Percentiles rank a stretch among this genome's conserved stretches.
Conservation (phyloP, 53 echinoderm and acorn worm genomes). For the Paracentrotus lividus region DNA sequence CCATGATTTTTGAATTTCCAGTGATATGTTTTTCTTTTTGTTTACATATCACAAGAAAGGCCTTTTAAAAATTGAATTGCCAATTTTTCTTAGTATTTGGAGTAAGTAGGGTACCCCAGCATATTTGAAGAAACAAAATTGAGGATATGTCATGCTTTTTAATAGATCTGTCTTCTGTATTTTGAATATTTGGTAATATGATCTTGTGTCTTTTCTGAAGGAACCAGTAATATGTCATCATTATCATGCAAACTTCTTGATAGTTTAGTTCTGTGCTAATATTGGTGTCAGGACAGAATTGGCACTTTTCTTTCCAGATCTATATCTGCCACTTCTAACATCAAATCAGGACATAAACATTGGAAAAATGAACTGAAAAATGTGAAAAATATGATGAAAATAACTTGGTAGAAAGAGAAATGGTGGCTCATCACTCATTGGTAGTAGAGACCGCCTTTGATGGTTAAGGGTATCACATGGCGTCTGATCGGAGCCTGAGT, state of each 20-base stretch:
- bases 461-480: conserved; percentile 67
- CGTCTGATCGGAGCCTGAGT: conserved; percentile 65
- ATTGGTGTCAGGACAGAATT: neutral
- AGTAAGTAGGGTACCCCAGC: neutral
- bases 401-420: conserved; percentile 33
- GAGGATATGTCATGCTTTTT: neutral
- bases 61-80: neutral
- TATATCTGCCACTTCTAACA: neutral
- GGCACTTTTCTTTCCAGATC: neutral
- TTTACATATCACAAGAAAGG: neutral
- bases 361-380: conserved; percentile 4
- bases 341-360: conserved; percentile 27
- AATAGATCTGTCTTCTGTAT: neutral
- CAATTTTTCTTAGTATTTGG: neutral
- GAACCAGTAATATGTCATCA: neutral
- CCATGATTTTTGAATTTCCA: too few species aligned
- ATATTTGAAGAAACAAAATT: neutral
- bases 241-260: neutral
- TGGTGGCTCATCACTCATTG: conserved; percentile 69
- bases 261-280: neutral
- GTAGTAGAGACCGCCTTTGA: conserved; percentile 62
- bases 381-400: conserved; percentile 18
- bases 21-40: neutral
- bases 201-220: neutral
- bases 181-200: neutral